These are phyloP conservation scores for Chrysolina haemoptera DNA, from an alignment of 2,888 invertebrate species.

Conservation along the genomic window DNA sequence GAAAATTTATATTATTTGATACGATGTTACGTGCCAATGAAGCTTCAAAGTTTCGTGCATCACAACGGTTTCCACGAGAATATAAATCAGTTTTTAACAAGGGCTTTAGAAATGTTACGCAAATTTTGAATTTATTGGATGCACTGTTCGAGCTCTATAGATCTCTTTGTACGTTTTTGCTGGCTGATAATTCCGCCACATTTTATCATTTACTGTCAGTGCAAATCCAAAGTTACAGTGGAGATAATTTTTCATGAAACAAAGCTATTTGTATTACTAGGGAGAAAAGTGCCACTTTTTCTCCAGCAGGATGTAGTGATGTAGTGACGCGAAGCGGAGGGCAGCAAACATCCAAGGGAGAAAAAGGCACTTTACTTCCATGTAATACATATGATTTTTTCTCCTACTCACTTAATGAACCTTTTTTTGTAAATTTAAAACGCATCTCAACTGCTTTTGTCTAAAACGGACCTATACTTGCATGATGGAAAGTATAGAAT, in stretches of 20 bases:
- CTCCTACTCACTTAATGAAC: no score
- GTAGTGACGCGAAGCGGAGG: no score
- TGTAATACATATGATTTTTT: no score
- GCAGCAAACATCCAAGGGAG: no score
- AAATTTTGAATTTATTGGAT: neutral
- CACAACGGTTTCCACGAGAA: neutral
- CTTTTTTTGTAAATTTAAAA: no score
- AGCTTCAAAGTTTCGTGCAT: neutral
- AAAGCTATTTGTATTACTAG: neutral
- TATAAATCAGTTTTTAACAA: conserved; percentile 3
- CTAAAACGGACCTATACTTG: no score
- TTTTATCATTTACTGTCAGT: neutral
- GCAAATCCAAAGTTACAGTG: neutral
- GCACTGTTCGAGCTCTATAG: neutral
- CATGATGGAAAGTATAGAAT: no score
- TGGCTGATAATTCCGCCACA: neutral
- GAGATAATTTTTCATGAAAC: neutral
- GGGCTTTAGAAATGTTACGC: neutral
- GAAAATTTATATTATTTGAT: neutral
- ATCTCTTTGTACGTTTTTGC: neutral
- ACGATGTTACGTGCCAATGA: conserved; percentile 2
- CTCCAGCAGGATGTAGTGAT: no score
- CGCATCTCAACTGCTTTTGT: no score
- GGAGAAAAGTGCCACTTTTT: no score
- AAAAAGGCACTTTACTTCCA: no score